Conservation (phyloP, 2,113 vertebrate genomes). For the Larimichthys polyactis region DNA sequence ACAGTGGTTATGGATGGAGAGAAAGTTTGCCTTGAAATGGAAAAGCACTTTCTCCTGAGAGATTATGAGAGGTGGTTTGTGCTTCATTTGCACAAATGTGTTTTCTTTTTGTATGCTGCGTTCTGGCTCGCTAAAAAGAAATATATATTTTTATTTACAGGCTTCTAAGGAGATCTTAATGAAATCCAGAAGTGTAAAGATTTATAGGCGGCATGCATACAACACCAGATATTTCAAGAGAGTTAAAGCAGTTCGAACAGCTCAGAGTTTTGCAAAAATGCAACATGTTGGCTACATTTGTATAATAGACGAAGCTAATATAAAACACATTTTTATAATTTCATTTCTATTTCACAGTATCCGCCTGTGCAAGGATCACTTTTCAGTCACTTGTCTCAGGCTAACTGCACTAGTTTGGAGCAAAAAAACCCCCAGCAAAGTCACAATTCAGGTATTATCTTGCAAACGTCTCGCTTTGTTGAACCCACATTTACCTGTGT, state of each 20-base stretch:
- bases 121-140: constrained; percentile 30
- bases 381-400: constrained; percentile 57
- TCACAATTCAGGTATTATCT: constrained; percentile 64
- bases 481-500: constrained; percentile 20
- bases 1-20: constrained; percentile 2
- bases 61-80: constrained; percentile 21
- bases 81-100: constrained; percentile 34
- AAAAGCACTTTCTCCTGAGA: constrained; percentile 43
- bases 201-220: not conserved
- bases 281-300: constrained; percentile 48
- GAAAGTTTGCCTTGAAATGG: constrained; percentile 48
- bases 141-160: constrained; percentile 63
- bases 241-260: no score
- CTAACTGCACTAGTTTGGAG: constrained; percentile 47
- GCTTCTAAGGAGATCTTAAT: constrained; percentile 20
- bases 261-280: constrained; percentile 5
- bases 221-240: constrained; percentile 8
- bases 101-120: constrained; percentile 52
- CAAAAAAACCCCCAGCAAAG: constrained; percentile 34
- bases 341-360: constrained; percentile 1
- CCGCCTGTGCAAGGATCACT: constrained; percentile 21
- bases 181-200: not conserved
- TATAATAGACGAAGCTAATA: constrained; percentile 7
- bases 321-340: constrained; percentile 14
- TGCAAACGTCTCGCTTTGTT: not conserved